Percentiles rank a stretch among this genome's conserved stretches.
Conservation (phyloP, 2,113 vertebrate species). For the Corynorhinus townsendii region DNA sequence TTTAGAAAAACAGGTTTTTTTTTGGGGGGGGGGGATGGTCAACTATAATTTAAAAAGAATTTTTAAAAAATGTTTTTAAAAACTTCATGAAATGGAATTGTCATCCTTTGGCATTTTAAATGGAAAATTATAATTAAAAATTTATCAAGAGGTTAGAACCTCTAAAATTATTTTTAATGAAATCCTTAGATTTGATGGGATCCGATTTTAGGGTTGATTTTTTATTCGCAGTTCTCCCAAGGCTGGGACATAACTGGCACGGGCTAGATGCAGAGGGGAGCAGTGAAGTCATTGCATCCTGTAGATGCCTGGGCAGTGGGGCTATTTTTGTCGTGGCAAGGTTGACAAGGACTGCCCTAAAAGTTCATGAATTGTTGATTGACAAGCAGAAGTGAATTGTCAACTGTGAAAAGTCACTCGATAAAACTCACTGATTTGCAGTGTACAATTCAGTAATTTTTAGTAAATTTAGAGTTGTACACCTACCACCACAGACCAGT, state of each 20-base stretch:
- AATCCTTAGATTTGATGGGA: neutral
- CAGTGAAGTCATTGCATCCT: neutral
- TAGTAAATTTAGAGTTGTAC: neutral
- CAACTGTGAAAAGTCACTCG: neutral
- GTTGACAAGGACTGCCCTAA: neutral
- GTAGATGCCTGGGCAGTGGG: neutral
- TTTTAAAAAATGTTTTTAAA: neutral
- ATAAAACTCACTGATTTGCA: neutral
- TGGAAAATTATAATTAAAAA: conserved; percentile 8
- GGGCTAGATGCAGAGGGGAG: neutral
- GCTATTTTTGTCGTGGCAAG: neutral
- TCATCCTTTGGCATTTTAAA: neutral
- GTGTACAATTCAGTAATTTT: neutral
- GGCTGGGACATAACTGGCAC: neutral
- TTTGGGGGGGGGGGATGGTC: no score
- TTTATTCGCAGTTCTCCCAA: neutral
- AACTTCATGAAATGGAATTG: neutral
- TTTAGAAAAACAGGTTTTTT: neutral
- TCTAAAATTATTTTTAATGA: neutral
- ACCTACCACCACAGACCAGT: neutral
- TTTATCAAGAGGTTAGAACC: neutral
- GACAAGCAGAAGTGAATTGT: neutral
- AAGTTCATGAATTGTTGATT: neutral
- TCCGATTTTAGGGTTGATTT: neutral
- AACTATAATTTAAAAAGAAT: neutral